Conservation (phyloP, 2,113 vertebrate genomes). For the Tricholaema leucomelas region DNA sequence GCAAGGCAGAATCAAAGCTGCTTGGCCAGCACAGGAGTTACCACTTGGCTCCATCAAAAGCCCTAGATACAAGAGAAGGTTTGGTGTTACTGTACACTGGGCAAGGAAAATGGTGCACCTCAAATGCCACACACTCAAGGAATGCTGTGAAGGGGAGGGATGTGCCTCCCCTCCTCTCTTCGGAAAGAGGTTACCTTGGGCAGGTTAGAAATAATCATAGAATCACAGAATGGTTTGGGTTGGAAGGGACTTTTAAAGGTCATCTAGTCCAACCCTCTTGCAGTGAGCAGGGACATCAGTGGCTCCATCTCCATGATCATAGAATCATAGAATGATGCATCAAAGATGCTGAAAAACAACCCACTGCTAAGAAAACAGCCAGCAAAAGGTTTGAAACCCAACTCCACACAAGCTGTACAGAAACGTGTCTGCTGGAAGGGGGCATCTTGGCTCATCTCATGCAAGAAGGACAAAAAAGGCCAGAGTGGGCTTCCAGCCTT, state of each 20-base stretch:
- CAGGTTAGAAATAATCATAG: neutral
- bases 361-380: neutral
- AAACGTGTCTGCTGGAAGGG: neutral
- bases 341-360: neutral
- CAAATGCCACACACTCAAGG: neutral
- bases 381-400: neutral
- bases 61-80: neutral
- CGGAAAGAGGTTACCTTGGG: neutral
- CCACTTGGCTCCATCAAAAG: neutral
- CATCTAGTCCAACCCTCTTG: neutral
- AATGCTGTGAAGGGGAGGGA: neutral
- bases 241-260: neutral
- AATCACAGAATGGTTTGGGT: neutral
- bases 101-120: neutral
- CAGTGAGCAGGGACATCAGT: neutral
- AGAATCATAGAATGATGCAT: no score
- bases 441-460: neutral
- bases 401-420: neutral
- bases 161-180: neutral
- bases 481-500: neutral
- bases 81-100: neutral
- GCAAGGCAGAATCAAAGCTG: neutral
- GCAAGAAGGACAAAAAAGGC: neutral
- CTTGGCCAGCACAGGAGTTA: neutral
- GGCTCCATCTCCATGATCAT: rapidly evolving